These are phyloP conservation scores for Acleris literana DNA, from an alignment of 2,888 invertebrate species.

Conservation along the genomic window DNA sequence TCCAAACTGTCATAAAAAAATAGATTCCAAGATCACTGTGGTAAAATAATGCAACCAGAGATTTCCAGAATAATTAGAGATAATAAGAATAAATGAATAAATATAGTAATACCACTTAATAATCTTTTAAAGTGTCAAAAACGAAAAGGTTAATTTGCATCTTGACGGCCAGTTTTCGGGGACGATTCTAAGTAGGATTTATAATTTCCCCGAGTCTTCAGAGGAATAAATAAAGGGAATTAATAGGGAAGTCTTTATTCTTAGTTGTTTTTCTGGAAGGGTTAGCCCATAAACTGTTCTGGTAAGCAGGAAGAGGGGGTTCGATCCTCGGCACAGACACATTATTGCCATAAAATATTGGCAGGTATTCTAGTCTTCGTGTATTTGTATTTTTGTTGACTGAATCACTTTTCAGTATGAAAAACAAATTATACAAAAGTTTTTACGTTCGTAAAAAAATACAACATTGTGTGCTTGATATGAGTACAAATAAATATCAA, in stretches of 20 bases:
- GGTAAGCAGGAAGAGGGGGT: neutral
- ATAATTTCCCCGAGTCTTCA: conserved; percentile 25
- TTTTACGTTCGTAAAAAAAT: no score
- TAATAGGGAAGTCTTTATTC: conserved; percentile 18
- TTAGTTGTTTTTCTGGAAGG: neutral
- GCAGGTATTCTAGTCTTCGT: no score
- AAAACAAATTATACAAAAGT: no score
- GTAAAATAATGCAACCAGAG: neutral
- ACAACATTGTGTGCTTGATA: no score
- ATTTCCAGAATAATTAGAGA: neutral
- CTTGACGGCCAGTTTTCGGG: conserved; percentile 29
- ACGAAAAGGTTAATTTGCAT: conserved; percentile 38
- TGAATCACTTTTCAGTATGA: no score
- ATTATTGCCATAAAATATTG: no score
- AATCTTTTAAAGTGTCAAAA: conserved; percentile 36
- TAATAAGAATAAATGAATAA: conserved; percentile 35
- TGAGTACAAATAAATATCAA: no score
- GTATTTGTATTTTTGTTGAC: no score
- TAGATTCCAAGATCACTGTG: no score
- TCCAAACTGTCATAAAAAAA: no score
- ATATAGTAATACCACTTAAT: conserved; percentile 35
- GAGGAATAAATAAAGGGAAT: conserved; percentile 19
- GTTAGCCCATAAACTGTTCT: neutral
- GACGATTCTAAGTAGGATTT: conserved; percentile 37
- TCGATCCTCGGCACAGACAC: neutral